Percentiles rank a stretch among this genome's conserved stretches.
Conservation (phyloP, 1,140 invertebrate species). For the Hormaphis cornu region DNA sequence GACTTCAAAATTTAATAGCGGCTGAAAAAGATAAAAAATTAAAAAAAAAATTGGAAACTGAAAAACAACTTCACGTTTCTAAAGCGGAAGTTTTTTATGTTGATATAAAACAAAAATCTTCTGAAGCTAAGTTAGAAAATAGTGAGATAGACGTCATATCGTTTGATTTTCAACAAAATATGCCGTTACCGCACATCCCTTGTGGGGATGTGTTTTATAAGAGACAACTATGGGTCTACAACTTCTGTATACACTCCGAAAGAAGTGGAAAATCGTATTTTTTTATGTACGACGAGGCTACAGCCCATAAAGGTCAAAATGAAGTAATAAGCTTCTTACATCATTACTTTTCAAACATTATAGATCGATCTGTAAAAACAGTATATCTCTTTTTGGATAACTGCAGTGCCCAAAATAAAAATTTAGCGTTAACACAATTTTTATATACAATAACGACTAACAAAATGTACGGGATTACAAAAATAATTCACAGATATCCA, state of each 20-base stretch:
- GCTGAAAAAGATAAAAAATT: not conserved
- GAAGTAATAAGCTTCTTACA: slow-evolving; percentile 16
- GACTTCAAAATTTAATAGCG: not conserved
- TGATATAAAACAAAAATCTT: not conserved
- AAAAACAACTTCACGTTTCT: not conserved
- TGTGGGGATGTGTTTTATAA: slow-evolving; percentile 1
- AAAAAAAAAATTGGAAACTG: not conserved
- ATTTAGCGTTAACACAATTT: not conserved
- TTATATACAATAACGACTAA: not conserved
- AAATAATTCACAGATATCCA: slow-evolving; percentile 1
- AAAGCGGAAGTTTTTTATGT: slow-evolving; percentile 1
- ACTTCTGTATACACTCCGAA: not conserved
- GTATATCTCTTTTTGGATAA: slow-evolving; percentile 18
- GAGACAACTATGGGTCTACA: not conserved
- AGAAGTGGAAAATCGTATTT: not conserved
- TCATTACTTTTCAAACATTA: slow-evolving; percentile 5
- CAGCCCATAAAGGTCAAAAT: not conserved
- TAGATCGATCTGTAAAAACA: not conserved
- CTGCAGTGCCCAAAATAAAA: slow-evolving; percentile 23
- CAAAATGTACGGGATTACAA: not conserved
- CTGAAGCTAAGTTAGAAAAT: not conserved
- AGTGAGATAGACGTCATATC: not conserved
- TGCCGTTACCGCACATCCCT: not conserved
- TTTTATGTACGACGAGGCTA: not conserved
- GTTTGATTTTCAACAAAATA: not conserved